Evolutionary conservation across 2,113 vertebrate species (phyloP).

Genomic region (Larimichthys crocea): DNA sequence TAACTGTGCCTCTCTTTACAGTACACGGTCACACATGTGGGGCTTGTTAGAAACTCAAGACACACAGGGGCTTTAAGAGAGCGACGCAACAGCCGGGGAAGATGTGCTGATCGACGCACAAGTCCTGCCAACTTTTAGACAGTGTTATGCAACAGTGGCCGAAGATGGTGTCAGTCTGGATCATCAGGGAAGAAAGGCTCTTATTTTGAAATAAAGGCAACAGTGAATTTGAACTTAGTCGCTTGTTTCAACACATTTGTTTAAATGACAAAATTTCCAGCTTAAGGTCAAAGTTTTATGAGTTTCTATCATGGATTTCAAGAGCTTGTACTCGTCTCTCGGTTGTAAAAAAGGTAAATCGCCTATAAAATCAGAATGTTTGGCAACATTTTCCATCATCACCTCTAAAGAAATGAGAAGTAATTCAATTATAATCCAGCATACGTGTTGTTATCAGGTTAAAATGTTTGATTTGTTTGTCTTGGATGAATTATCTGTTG

Average conservation of each 20-base stretch:
- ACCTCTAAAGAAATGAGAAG: not conserved
- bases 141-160: not conserved
- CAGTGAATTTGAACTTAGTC: not conserved
- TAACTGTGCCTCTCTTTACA: slow-evolving; percentile 33
- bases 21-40: slow-evolving; percentile 11
- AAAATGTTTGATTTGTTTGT: not conserved
- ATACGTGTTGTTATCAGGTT: not conserved
- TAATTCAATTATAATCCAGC: not conserved
- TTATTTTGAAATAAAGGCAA: not conserved
- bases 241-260: not conserved
- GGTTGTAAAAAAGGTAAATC: no score
- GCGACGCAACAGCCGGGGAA: not conserved
- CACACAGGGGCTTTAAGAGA: not conserved
- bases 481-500: not conserved
- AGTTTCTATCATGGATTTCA: not conserved
- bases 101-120: fast-evolving
- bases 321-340: not conserved
- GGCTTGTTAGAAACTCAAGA: not conserved
- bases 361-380: not conserved
- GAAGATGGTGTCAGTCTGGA: not conserved
- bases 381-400: not conserved
- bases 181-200: not conserved
- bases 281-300: not conserved
- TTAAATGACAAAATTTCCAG: no score
- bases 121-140: not conserved